Base-by-base conservation (phyloP, 2,113 vertebrate genomes). In the Dascyllus trimaculatus region DNA sequence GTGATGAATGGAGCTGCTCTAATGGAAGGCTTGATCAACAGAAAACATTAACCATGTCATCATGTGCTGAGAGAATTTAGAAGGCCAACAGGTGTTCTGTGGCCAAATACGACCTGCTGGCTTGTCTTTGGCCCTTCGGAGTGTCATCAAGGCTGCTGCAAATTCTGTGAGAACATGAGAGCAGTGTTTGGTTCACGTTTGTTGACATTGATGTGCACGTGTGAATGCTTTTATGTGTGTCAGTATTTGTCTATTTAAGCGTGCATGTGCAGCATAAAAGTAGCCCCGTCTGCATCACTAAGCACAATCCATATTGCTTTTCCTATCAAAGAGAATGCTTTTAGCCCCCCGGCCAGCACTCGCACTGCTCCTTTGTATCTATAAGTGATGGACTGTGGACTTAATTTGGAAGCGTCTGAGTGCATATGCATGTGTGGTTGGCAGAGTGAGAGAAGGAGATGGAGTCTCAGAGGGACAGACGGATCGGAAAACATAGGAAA, bases 291-390 rank as follows among this genome's bases (percentile, higher is more conserved):
- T 69, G 49, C 49, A 17, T 77, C 78, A 78, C 64, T 85, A 71
- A 62, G 49, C 45, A 48, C 71, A 53, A 49, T 84, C 45, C 62
- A 14, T 71, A 65, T 83, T 59, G 54, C 58, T 71, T 69, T 76
- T 65, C 58, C 69, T 78, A 78, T 85, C 61, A 80, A 66, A 80
- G 81, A 61, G 70, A 69, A 75, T 9, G 79, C 84, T 88, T 88
- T 88, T 88, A 86, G 86, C 84, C 84, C 71, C 70, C 24, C 4
- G 45, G 81, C 65, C 61, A 54, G 18, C 65, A 3, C 67, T 81
- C 45, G 62, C 53, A 26, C 17, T 45, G 57, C 70, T 70, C 71
- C 60, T 82, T 85, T 82, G 78, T 81, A 75, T 83, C 53, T 77
- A 60, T 67, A 78, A 82, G 85, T 89, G 83, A 57, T 11, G 51